Evolutionary conservation across 2,888 invertebrate genomes (phyloP), one percentile per base, ranked within the genome.

Genomic region (Achlya flavicornis): DNA sequence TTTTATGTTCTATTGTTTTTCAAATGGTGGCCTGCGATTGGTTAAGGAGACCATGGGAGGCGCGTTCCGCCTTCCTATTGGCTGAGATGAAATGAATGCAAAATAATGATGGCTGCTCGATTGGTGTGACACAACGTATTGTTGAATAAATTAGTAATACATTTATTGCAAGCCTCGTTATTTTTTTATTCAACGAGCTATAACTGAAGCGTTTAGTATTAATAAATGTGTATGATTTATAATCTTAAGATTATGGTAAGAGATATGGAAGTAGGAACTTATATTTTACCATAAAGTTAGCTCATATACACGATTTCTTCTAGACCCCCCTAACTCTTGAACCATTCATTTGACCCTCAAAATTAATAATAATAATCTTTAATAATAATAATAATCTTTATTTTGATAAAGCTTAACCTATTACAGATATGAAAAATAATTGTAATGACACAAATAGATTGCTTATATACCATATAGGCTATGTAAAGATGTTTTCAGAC

Each of bases 1-100:
- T 93, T 93, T 93, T 89, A 93, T 86, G 85, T 82, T 90, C 93
- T 93, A 93, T 93, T 93, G 93, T 93, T 92, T 93, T 93, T 93
- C 92, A 92, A 93, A 92, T 84, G 77, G 68, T 70, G 73, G 65
- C 32, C 62, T 70, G 71, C 76, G 76, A 93, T 92, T 93, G 93
- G 93, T 63, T 67, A 69, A 81, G 78, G 75, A 72, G 73, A 73
- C 65, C 75, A 82, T 86, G 81, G 92, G 89, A 88, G 92, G 91
- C 80, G 83, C 84, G 83, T 77, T 79, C 83, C 70, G 62, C 62
- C 64, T 64, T 68, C 72, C 79, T 66, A 92, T 93, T 93, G 93
- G 93, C 72, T 66, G 77, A 79, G 76, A 80, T 73, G 75, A 79
- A 81, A 86, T 87, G 86, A 88, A 89, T 90, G 91, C 92, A 78